Base-by-base conservation (phyloP, 30 jellyfish, hydroid and myxozoan species). In the Mastigias papua region DNA sequence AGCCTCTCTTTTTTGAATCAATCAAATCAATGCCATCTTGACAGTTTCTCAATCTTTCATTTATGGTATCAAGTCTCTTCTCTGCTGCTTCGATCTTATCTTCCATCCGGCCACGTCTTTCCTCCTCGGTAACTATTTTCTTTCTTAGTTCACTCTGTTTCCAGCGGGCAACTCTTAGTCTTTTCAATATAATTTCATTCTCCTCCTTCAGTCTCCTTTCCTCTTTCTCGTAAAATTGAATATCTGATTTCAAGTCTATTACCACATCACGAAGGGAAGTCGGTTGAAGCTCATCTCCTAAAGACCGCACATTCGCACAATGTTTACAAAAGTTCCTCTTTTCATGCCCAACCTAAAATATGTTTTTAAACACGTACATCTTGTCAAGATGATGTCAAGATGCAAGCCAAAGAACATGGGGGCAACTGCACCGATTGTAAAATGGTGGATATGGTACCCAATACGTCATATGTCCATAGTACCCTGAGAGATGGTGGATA, bases 341-440 rank as follows among this genome's bases (percentile, higher is more conserved):
- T 65, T 30, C 57, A 48, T 26, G 22, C 32, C 74, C 75, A 64
- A 81, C 91, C 91, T 81, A 51, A 48, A 81, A 81, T 57, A 66
- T 27, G 73, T 46, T 20, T 54, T 54, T 5, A 63, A 65, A 81
- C 69, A 25, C 61, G 64, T 63, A 54, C 62, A 21, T 66, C 82
- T 81, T 65, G 28, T 65, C 46, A 7, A 3, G 23, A 54, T 54
- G 67, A 54, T 25, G 67, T 60, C 89, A 79, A 54, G 70, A 54
- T 20, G 80, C 48, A 9, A 51, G 71, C 89, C 89, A 79, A 60
- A 64, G 89, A 79, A 76, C 87, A 76, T 76, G 73, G 87, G n/a
- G 72, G 76, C 19, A 26, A 65, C 67, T 54, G 67, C 67, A 54
- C 9, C 27, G n/a, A n/a, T n/a, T n/a, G n/a, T n/a, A n/a, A n/a